A percentile compares a stretch with the other conserved stretches of the same genome.
Conservation (phyloP, 2,888 invertebrate genomes). For the Drosophila sordidula region DNA sequence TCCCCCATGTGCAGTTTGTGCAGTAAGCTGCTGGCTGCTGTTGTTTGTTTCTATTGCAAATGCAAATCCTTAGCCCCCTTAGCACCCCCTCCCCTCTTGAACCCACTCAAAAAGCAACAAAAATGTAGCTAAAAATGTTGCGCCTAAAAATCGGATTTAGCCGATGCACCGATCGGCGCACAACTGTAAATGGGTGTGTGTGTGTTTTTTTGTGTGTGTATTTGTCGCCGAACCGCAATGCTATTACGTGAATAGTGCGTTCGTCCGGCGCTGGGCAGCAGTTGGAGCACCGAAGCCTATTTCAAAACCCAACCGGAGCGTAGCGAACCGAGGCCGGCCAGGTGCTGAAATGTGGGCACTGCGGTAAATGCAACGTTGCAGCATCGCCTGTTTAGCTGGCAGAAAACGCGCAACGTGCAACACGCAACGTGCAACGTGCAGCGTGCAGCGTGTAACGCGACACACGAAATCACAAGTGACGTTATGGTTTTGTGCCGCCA, state of each 20-base stretch:
- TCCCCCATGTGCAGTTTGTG: not conserved
- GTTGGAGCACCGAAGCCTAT: slow-evolving; percentile 41
- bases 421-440: slow-evolving; percentile 9
- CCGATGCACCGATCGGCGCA: slow-evolving; percentile 58
- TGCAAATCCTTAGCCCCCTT: slow-evolving; percentile 31
- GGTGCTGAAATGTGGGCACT: slow-evolving; percentile 62
- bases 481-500: slow-evolving; percentile 75
- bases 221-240: slow-evolving; percentile 70
- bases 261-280: slow-evolving; percentile 28
- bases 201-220: slow-evolving; percentile 16
- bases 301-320: slow-evolving; percentile 26
- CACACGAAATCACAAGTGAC: slow-evolving; percentile 78
- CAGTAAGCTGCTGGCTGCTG: slow-evolving; percentile 34
- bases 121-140: slow-evolving; percentile 34
- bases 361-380: slow-evolving; percentile 60
- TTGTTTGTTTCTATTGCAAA: slow-evolving; percentile 27
- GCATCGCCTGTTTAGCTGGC: slow-evolving; percentile 15
- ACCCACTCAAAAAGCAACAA: slow-evolving; percentile 11
- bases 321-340: slow-evolving; percentile 26
- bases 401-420: not conserved
- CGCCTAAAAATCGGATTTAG: slow-evolving; percentile 68
- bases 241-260: slow-evolving; percentile 71
- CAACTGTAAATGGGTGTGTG: slow-evolving; percentile 15
- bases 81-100: not conserved
- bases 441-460: slow-evolving; percentile 7